phyloP scores from a whole-genome alignment of 2,113 vertebrate species.

The Cryptomyrus ogoouensis region DNA sequence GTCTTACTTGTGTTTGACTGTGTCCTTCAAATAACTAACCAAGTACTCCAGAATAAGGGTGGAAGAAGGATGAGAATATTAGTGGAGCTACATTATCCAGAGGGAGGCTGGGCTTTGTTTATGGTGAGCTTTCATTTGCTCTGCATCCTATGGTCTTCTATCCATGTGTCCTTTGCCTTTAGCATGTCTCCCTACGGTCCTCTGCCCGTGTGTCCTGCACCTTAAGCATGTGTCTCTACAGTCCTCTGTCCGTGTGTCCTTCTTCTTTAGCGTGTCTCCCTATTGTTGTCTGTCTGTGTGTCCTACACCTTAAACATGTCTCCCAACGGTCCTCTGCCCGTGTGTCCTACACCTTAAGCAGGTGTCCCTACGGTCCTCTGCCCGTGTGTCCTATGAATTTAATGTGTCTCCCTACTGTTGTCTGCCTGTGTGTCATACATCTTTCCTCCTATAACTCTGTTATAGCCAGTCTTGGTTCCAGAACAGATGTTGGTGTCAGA shows the following conservation, averaged over 20 bases:
- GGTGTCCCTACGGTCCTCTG: no score
- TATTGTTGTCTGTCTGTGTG: not conserved
- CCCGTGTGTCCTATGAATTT: not conserved
- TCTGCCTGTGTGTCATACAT: not conserved
- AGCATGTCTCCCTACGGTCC: not conserved
- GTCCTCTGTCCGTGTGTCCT: not conserved
- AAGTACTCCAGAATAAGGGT: not conserved
- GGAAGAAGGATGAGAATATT: not conserved
- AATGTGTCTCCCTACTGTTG: not conserved
- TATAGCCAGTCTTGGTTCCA: not conserved
- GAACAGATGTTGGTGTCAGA: no score
- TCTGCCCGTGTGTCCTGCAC: no score
- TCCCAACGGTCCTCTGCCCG: not conserved
- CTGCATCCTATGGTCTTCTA: not conserved
- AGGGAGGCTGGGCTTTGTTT: not conserved
- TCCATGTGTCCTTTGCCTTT: not conserved
- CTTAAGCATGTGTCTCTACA: not conserved
- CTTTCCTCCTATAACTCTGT: not conserved
- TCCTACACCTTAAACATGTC: not conserved
- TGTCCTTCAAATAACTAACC: constrained; percentile 12
- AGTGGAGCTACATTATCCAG: not conserved
- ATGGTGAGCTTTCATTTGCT: not conserved
- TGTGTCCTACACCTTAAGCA: not conserved
- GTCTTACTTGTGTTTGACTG: not conserved
- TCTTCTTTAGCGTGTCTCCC: not conserved